These are phyloP conservation scores for Amphilophus citrinellus DNA, from an alignment of 2,113 vertebrate species.

Conservation along the genomic window DNA sequence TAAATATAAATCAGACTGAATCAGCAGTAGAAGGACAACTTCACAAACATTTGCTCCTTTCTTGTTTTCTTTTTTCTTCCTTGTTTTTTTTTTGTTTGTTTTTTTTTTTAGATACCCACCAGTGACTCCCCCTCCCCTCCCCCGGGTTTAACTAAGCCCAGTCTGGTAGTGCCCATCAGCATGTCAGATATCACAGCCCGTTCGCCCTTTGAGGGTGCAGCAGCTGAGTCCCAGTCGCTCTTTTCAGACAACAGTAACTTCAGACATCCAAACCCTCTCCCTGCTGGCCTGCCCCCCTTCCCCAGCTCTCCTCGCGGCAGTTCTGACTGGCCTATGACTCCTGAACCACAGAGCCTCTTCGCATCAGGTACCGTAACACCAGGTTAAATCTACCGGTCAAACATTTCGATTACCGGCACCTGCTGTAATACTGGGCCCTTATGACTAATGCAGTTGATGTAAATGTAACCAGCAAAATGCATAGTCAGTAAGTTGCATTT, in stretches of 20 bases:
- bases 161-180: constrained; percentile 93
- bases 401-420: background rate
- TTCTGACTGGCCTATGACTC: constrained; percentile 97
- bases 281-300: constrained; percentile 94
- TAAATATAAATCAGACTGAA: background rate
- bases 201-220: constrained; percentile 96
- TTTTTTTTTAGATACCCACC: constrained; percentile 84
- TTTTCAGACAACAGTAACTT: constrained; percentile 98
- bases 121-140: constrained; percentile 97
- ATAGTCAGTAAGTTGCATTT: background rate
- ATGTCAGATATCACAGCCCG: constrained; percentile 93
- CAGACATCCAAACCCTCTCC: constrained; percentile 97
- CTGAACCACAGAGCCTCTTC: constrained; percentile 99
- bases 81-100: background rate
- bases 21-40: background rate
- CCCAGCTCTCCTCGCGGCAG: constrained; percentile 91
- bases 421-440: background rate
- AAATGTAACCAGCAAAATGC: background rate
- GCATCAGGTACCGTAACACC: constrained; percentile 87
- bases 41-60: background rate
- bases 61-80: background rate
- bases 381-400: constrained; percentile 1
- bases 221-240: constrained; percentile 97
- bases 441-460: background rate
- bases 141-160: constrained; percentile 94